Evolutionary conservation across 1,140 invertebrate species (phyloP).

Genomic region (Metopolophium dirhodum): DNA sequence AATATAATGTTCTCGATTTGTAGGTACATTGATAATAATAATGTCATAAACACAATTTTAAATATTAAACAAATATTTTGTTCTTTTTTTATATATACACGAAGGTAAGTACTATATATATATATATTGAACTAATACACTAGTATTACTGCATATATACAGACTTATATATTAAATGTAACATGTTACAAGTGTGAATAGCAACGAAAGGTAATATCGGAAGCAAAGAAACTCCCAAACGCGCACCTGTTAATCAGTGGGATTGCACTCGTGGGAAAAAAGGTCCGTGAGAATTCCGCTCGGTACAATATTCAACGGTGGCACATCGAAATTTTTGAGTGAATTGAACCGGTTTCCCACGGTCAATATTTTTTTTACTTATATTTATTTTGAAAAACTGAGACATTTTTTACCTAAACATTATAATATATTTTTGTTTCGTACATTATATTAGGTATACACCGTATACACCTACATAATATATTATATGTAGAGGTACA

Average conservation of each 20-base stretch:
- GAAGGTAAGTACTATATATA: not conserved
- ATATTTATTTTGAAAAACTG: conserved; percentile 22
- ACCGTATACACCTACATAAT: not conserved
- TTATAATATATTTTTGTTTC: not conserved
- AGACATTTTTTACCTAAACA: conserved; percentile 32
- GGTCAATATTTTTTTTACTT: conserved; percentile 44
- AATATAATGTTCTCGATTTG: not conserved
- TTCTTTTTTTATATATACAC: not conserved
- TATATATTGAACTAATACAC: not conserved
- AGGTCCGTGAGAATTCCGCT: conserved; percentile 51
- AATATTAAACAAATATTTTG: not conserved
- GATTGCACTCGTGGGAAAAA: conserved; percentile 54
- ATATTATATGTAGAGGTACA: not conserved
- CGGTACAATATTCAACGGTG: conserved; percentile 50
- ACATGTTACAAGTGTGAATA: conserved; percentile 28
- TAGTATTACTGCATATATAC: not conserved
- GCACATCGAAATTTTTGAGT: conserved; percentile 50
- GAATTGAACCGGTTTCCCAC: conserved; percentile 52
- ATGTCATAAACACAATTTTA: not conserved
- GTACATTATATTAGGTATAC: not conserved
- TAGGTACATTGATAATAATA: not conserved
- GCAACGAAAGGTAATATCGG: conserved; percentile 46
- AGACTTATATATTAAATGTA: not conserved
- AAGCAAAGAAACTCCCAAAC: conserved; percentile 54
- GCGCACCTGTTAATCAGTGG: conserved; percentile 53